These are phyloP conservation scores for Notodonta ziczac DNA, from an alignment of 2,888 invertebrate species.

Conservation along the genomic window DNA sequence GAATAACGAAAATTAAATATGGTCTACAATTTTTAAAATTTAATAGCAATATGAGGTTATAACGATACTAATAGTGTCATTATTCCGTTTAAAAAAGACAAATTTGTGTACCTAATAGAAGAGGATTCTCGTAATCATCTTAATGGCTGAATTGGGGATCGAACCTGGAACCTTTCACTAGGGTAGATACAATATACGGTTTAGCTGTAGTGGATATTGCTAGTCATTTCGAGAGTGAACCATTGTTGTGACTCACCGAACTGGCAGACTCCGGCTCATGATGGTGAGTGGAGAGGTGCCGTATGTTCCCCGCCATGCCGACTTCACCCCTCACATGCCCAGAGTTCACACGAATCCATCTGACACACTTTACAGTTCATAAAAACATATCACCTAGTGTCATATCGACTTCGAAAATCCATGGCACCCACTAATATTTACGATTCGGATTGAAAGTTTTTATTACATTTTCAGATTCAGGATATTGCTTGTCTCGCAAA, in stretches of 20 bases:
- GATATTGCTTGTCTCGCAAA: not conserved
- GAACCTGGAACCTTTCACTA: no score
- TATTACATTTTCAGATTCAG: constrained; percentile 1
- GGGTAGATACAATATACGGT: no score
- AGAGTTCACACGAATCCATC: constrained; percentile 34
- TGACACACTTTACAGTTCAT: constrained; percentile 14
- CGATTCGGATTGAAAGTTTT: constrained; percentile 6
- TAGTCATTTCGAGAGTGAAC: no score
- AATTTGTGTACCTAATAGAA: no score
- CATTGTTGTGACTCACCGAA: constrained; percentile 57
- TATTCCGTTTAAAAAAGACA: no score
- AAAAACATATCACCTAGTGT: constrained; percentile 15
- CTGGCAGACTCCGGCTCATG: constrained; percentile 67
- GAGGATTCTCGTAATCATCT: no score
- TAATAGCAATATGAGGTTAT: no score
- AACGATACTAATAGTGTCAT: no score
- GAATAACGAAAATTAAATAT: no score
- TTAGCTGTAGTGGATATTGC: no score
- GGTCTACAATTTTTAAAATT: no score
- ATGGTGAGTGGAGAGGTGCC: constrained; percentile 74
- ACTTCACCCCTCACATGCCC: constrained; percentile 43
- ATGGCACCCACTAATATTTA: constrained; percentile 16
- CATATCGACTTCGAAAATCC: constrained; percentile 16
- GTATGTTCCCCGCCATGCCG: constrained; percentile 76
- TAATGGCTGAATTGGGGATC: no score